These are phyloP conservation scores for Quiscalus mexicanus DNA, from an alignment of 2,113 vertebrate species.

Conservation along the genomic window DNA sequence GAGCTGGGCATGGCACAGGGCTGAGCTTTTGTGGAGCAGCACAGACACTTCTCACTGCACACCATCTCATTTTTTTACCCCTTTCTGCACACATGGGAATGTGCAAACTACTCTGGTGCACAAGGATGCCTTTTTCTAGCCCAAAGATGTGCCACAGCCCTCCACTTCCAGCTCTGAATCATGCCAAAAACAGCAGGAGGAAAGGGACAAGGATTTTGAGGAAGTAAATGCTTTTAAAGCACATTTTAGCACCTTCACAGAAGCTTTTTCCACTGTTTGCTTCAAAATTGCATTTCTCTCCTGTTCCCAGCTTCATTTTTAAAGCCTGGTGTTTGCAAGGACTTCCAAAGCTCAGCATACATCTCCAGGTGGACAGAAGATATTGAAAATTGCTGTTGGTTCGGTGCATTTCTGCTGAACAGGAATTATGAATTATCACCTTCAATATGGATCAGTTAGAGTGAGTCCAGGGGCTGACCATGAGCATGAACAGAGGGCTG, in stretches of 20 bases:
- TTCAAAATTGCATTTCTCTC: background rate
- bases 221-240: background rate
- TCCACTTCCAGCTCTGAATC: background rate
- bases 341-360: background rate
- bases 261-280: background rate
- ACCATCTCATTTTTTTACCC: background rate
- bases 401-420: background rate
- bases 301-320: background rate
- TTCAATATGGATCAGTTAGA: background rate
- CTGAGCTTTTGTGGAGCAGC: background rate
- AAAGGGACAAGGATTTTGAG: background rate
- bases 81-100: accelerated
- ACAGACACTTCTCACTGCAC: background rate
- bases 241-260: background rate
- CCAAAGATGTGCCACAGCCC: background rate
- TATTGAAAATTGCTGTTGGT: background rate
- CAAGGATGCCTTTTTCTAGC: background rate
- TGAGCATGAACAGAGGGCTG: background rate
- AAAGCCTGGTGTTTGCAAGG: background rate
- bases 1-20: background rate
- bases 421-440: background rate
- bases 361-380: background rate
- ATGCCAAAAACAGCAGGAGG: background rate
- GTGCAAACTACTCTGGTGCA: background rate
- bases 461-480: accelerated